A percentile compares a stretch with the other conserved stretches of the same genome.
Evolutionary conservation across 2,888 invertebrate genomes (phyloP).

Genomic region (Incurvaria masculella): DNA sequence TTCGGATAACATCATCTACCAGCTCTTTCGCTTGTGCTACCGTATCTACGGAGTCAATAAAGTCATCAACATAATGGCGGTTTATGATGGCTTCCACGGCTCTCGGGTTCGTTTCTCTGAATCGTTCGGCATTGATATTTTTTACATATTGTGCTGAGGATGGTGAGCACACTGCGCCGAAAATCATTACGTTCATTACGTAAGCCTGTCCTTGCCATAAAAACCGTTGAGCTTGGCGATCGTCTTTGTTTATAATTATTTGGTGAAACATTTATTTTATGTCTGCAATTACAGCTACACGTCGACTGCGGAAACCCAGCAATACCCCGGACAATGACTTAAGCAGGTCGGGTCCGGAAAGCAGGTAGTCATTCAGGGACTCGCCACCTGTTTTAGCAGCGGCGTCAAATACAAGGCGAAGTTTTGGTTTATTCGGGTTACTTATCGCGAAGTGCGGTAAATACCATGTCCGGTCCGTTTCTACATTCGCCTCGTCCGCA

Average conservation of each 20-base stretch:
- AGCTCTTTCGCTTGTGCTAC: too few species aligned
- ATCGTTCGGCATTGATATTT: neutral
- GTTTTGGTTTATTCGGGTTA: neutral
- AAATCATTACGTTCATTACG: neutral
- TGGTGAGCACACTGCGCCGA: neutral
- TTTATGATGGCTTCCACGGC: neutral
- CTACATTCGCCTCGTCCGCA: too few species aligned
- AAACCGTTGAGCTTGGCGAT: neutral
- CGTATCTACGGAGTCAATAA: too few species aligned
- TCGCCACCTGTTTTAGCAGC: neutral
- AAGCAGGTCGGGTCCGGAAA: neutral
- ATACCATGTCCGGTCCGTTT: neutral
- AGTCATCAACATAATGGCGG: neutral
- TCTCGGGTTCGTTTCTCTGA: neutral
- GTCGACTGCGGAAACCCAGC: neutral
- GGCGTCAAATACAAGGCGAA: slow-evolving; percentile 1
- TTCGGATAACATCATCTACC: too few species aligned
- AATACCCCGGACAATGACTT: neutral
- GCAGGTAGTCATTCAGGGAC: neutral
- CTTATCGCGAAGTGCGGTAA: slow-evolving; percentile 1
- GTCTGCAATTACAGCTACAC: neutral
- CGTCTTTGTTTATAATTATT: neutral
- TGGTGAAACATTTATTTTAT: neutral
- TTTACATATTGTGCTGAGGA: neutral
- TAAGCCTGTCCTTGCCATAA: neutral